Evolutionary conservation across 2,113 vertebrate genomes (phyloP), one percentile per base, ranked within the genome.

Genomic region (Sterrhoptilus dennistouni): DNA sequence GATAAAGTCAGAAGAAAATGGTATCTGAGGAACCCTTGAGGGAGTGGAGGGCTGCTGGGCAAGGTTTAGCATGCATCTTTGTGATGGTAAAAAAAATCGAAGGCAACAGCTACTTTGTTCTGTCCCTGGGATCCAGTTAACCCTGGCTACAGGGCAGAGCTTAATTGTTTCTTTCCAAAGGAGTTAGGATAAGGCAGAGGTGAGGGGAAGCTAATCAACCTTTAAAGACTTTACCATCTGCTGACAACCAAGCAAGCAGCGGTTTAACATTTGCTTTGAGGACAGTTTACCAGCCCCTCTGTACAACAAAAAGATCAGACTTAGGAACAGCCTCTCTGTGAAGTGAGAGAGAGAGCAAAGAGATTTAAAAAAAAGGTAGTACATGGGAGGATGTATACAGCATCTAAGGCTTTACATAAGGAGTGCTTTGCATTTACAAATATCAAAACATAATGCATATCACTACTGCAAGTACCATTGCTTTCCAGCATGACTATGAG

Each of bases 201-300:
- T 52, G 59, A 72, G 71, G 66, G 70, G 69, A 89, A 91, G 93
- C 87, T 83, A 90, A 87, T 68, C 49, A 79, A 65, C 82, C 78
- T 72, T 82, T 70, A 80, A 64, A 82, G 40, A 63, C 87, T 87
- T 71, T 47, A 74, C 89, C 70, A 89, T 92, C 95, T 96, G 90
- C 83, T 87, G 76, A 74, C 33, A 81, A 52, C 50, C 54, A 60
- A 78, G 72, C 72, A 93, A 86, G 50, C 4, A 54, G 45, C 59
- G 75, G 64, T 61, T 91, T 82, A 80, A 57, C 45, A 79, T 80
- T 57, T 68, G 65, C 72, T 84, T 85, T 56, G 31, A 93, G 63
- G 45, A 68, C 54, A 85, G 83, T 56, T 91, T 87, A 85, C 80
- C 65, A 92, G 68, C 28, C 40, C 31, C 33, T 63, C 40, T 42